These are phyloP conservation scores for Eremophila alpestris DNA, from an alignment of 2,797 vertebrate genomes.

Conservation along the genomic window DNA sequence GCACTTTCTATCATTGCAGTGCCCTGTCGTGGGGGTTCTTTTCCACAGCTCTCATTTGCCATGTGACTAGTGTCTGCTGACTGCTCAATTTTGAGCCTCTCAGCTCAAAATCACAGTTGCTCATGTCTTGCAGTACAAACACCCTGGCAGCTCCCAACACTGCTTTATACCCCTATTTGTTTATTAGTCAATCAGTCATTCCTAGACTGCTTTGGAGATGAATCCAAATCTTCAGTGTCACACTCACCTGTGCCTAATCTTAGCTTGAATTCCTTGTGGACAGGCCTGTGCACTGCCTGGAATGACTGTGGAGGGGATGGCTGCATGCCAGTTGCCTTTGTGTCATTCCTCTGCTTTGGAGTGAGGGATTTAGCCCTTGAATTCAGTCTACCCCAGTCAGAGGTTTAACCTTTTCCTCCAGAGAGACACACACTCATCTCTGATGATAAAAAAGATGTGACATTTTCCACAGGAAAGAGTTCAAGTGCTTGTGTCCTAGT, in stretches of 20 bases:
- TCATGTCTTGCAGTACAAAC: neutral
- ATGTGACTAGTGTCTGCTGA: neutral
- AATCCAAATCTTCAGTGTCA: neutral
- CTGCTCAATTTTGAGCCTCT: neutral
- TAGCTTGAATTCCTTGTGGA: neutral
- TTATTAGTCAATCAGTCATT: neutral
- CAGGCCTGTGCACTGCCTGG: neutral
- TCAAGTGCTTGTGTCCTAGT: neutral
- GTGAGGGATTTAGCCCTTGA: neutral
- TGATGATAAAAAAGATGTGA: neutral
- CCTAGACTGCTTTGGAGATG: neutral
- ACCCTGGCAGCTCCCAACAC: neutral
- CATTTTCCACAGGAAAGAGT: neutral
- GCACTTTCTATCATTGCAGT: neutral
- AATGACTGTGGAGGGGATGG: neutral
- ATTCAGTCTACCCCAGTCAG: neutral
- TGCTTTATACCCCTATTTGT: neutral
- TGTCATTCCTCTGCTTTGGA: too few species aligned
- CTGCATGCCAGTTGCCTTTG: rapidly evolving
- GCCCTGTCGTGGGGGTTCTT: rapidly evolving
- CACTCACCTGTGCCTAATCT: neutral
- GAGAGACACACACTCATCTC: neutral
- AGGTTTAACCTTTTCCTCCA: neutral
- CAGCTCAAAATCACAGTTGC: neutral
- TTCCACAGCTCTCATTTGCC: neutral